These are phyloP conservation scores for Drosophila orosa DNA, from an alignment of 1,140 invertebrate species.

Conservation along the genomic window DNA sequence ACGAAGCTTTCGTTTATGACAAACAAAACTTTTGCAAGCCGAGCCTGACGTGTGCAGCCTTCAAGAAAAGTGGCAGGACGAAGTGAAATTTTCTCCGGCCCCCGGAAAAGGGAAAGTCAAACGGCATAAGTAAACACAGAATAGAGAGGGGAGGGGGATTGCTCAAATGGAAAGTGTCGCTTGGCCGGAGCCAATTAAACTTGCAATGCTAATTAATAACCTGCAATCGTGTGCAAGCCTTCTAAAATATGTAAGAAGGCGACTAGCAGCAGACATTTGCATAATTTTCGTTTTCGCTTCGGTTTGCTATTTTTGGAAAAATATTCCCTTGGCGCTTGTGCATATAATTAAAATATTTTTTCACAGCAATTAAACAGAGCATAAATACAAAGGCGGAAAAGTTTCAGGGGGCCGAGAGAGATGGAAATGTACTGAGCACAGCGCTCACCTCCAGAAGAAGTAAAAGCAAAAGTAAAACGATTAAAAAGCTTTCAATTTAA, in stretches of 20 bases:
- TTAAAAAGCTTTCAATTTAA: constrained; percentile 58
- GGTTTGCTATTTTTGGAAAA: constrained; percentile 34
- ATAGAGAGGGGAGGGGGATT: not conserved
- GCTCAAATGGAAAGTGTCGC: constrained; percentile 56
- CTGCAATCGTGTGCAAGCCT: constrained; percentile 54
- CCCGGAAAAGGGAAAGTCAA: constrained; percentile 72
- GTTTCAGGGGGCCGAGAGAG: constrained; percentile 11
- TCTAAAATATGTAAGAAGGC: constrained; percentile 14
- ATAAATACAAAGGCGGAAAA: constrained; percentile 34
- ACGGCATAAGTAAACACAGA: constrained; percentile 75
- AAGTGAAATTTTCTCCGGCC: constrained; percentile 59
- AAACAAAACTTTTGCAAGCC: constrained; percentile 70
- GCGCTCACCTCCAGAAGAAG: constrained; percentile 27
- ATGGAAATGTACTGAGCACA: constrained; percentile 29
- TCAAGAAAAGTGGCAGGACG: constrained; percentile 70
- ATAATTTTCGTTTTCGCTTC: constrained; percentile 34
- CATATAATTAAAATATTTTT: constrained; percentile 56
- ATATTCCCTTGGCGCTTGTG: constrained; percentile 23
- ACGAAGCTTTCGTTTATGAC: constrained; percentile 67
- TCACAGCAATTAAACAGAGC: constrained; percentile 60
- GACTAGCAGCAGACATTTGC: constrained; percentile 31
- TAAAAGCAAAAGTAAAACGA: constrained; percentile 43
- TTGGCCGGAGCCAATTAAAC: constrained; percentile 57
- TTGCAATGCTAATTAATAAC: constrained; percentile 75
- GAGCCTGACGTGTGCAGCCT: constrained; percentile 66